Evolutionary conservation across 2,113 vertebrate species (phyloP).

Genomic region (Forbesichthys agassizii): DNA sequence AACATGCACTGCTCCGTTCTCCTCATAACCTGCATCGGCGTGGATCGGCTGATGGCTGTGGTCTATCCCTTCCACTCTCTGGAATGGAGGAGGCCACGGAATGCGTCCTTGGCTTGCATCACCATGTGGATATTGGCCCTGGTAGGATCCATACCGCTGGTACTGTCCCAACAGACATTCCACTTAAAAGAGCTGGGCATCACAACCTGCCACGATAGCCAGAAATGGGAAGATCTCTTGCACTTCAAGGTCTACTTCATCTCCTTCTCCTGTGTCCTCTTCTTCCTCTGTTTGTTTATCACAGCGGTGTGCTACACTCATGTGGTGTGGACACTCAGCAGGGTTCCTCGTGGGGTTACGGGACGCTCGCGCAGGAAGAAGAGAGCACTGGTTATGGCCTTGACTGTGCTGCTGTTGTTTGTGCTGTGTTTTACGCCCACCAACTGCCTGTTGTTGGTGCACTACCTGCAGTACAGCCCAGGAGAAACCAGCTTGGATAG

Average conservation of each 20-base stretch:
- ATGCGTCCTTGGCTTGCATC: slow-evolving; percentile 72
- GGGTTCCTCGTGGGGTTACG: slow-evolving; percentile 36
- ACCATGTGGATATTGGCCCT: slow-evolving; percentile 84
- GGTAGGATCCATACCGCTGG: slow-evolving; percentile 79
- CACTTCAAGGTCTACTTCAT: slow-evolving; percentile 84
- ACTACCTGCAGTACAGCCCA: slow-evolving; percentile 77
- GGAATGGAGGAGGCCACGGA: slow-evolving; percentile 80
- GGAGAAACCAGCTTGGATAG: slow-evolving; percentile 8
- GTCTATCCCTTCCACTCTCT: slow-evolving; percentile 91
- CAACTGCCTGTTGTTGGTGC: slow-evolving; percentile 83
- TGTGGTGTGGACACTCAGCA: slow-evolving; percentile 77
- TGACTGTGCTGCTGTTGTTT: slow-evolving; percentile 86
- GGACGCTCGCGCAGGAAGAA: slow-evolving; percentile 75
- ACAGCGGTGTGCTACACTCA: slow-evolving; percentile 80
- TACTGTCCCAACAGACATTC: slow-evolving; percentile 81
- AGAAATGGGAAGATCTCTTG: slow-evolving; percentile 17
- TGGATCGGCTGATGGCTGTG: slow-evolving; percentile 89
- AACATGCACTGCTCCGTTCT: slow-evolving; percentile 96
- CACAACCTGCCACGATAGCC: slow-evolving; percentile 85
- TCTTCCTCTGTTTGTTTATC: slow-evolving; percentile 84
- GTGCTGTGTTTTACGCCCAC: slow-evolving; percentile 89
- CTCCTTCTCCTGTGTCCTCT: slow-evolving; percentile 81
- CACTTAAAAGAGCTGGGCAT: slow-evolving; percentile 75
- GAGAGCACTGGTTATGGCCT: slow-evolving; percentile 81
- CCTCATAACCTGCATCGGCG: slow-evolving; percentile 88